Percentiles rank a stretch among this genome's conserved stretches.
Evolutionary conservation across 2,113 vertebrate species (phyloP).

Genomic region (Tylochromis polylepis): DNA sequence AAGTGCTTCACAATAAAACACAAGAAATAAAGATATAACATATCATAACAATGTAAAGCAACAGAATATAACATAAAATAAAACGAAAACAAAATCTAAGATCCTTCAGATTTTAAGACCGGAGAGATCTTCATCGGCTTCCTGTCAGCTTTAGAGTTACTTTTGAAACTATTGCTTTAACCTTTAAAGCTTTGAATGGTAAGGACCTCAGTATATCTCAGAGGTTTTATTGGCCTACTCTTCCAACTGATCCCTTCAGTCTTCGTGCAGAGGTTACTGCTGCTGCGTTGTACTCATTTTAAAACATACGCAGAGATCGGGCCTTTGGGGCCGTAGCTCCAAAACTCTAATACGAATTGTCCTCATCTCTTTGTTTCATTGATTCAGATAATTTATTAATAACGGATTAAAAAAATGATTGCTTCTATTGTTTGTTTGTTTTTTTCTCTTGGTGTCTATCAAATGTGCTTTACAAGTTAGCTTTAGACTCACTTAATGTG

Average conservation of each 20-base stretch:
- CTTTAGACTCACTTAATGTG: not conserved
- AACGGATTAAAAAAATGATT: not conserved
- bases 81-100: not conserved
- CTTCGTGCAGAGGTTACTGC: not conserved
- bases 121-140: not conserved
- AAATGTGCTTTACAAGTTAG: not conserved
- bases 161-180: not conserved
- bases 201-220: not conserved
- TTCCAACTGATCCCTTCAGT: not conserved
- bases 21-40: not conserved
- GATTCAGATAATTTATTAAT: not conserved
- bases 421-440: not conserved
- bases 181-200: not conserved
- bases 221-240: not conserved
- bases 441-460: not conserved
- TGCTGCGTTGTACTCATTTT: not conserved
- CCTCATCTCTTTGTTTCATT: not conserved
- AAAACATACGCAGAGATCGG: not conserved
- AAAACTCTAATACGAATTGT: not conserved
- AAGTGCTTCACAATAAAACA: not conserved
- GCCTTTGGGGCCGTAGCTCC: not conserved
- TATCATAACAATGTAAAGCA: not conserved
- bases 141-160: not conserved
- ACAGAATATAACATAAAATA: accelerated
- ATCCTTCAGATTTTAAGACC: not conserved